Percentiles rank a stretch among this genome's conserved stretches.
phyloP scores from a whole-genome alignment of 2,888 invertebrate genomes.

The Rhopalosiphum nymphaeae region DNA sequence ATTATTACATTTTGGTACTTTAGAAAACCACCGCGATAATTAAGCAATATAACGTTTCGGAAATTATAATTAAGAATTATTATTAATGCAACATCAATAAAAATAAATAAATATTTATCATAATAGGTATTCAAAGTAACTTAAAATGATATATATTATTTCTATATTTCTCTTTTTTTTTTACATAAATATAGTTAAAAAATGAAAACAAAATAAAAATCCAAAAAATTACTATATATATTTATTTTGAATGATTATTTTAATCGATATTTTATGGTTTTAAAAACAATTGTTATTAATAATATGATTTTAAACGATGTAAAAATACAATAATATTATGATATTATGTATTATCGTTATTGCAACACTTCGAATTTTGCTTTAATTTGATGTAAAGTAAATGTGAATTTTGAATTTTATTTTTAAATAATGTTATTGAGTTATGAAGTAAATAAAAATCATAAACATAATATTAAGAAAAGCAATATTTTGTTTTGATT shows the following conservation, averaged over 20 bases:
- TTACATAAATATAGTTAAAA: neutral
- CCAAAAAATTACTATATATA: neutral
- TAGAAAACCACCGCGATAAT: slow-evolving; percentile 6
- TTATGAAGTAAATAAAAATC: no score
- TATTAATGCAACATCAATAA: neutral
- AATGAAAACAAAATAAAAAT: neutral
- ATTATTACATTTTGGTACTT: slow-evolving; percentile 15
- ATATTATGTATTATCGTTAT: neutral
- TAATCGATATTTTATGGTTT: neutral
- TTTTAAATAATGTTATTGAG: no score
- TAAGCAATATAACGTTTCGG: neutral
- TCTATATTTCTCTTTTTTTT: neutral
- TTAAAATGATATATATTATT: neutral
- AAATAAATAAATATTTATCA: slow-evolving; percentile 10
- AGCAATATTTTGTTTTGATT: no score
- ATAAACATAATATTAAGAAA: no score
- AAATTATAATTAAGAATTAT: slow-evolving; percentile 25
- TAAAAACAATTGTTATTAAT: neutral
- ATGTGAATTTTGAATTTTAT: neutral
- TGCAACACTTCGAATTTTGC: no score
- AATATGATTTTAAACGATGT: neutral
- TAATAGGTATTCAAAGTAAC: neutral
- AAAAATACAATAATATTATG: neutral
- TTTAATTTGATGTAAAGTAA: neutral
- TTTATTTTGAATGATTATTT: neutral